Conservation (phyloP, 1,140 invertebrate genomes). For the Sminthurinus signatus region DNA sequence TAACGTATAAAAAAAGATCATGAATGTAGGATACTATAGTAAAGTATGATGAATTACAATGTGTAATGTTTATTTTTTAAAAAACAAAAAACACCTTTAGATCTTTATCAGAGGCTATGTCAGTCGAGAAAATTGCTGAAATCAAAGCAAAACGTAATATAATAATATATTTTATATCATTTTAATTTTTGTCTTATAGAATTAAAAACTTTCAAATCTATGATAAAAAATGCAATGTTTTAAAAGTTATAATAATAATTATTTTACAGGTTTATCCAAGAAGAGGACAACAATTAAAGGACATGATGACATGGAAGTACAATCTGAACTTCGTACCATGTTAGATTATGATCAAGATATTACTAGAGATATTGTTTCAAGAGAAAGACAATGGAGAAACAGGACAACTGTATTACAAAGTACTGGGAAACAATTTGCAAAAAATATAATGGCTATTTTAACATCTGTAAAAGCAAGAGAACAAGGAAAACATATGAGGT, state of each 20-base stretch:
- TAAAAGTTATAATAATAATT: too few species aligned
- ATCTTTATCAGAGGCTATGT: constrained; percentile 91
- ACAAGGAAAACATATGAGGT: constrained; percentile 64
- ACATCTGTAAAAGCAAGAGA: constrained; percentile 88
- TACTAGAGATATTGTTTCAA: constrained; percentile 89
- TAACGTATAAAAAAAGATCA: too few species aligned
- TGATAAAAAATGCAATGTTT: too few species aligned
- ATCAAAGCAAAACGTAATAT: constrained; percentile 98
- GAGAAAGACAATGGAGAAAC: constrained; percentile 91
- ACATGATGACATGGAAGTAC: constrained; percentile 79
- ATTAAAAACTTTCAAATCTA: too few species aligned
- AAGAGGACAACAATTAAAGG: constrained; percentile 94
- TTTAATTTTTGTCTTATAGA: too few species aligned
- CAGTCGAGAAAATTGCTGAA: constrained; percentile 94
- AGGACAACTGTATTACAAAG: constrained; percentile 92
- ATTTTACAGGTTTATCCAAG: constrained; percentile 86
- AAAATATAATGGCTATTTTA: constrained; percentile 88
- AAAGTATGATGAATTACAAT: too few species aligned
- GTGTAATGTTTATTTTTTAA: too few species aligned
- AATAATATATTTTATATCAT: too few species aligned
- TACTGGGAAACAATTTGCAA: constrained; percentile 87
- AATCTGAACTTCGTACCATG: constrained; percentile 75
- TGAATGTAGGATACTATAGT: too few species aligned
- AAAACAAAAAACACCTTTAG: constrained; percentile 47
- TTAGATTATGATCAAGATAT: constrained; percentile 93